These are phyloP conservation scores for Anarsia innoxiella DNA, from an alignment of 2,888 invertebrate genomes.

Conservation along the genomic window DNA sequence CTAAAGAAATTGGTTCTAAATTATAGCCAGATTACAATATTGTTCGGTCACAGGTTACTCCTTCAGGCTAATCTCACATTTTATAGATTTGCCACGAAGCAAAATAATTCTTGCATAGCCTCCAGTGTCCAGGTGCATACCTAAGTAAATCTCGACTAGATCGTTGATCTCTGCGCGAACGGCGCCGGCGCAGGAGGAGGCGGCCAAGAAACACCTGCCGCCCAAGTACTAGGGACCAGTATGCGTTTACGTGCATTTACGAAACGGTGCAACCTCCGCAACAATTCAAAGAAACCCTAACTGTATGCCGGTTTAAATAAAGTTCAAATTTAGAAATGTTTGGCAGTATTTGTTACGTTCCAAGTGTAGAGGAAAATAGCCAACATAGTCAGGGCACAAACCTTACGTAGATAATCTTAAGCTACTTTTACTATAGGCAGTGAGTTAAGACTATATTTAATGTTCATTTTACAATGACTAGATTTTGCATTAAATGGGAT, in stretches of 20 bases:
- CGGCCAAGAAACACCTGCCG: constrained; percentile 67
- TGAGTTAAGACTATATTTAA: constrained; percentile 45
- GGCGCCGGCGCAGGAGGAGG: constrained; percentile 67
- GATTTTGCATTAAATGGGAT: constrained; percentile 36
- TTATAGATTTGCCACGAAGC: constrained; percentile 4
- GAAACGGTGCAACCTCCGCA: constrained; percentile 26
- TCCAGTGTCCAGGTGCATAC: constrained; percentile 35
- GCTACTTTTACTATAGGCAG: constrained; percentile 57
- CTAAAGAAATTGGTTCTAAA: too few species aligned
- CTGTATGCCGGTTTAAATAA: constrained; percentile 31
- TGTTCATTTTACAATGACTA: constrained; percentile 42
- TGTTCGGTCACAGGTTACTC: constrained; percentile 5
- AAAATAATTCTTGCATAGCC: constrained; percentile 11
- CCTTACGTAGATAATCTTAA: constrained; percentile 63
- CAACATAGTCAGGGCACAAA: constrained; percentile 66
- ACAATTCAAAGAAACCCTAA: constrained; percentile 25
- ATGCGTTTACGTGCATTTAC: constrained; percentile 26
- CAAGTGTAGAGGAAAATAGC: constrained; percentile 25
- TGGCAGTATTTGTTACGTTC: constrained; percentile 6
- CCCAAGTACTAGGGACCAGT: constrained; percentile 68
- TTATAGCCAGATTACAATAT: constrained; percentile 2
- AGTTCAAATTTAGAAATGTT: constrained; percentile 21
- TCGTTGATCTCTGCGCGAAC: constrained; percentile 66
- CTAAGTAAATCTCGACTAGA: constrained; percentile 67
- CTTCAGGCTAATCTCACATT: constrained; percentile 3